Evolutionary conservation across 2,888 invertebrate genomes (phyloP).

Genomic region (Agrotis clavis): DNA sequence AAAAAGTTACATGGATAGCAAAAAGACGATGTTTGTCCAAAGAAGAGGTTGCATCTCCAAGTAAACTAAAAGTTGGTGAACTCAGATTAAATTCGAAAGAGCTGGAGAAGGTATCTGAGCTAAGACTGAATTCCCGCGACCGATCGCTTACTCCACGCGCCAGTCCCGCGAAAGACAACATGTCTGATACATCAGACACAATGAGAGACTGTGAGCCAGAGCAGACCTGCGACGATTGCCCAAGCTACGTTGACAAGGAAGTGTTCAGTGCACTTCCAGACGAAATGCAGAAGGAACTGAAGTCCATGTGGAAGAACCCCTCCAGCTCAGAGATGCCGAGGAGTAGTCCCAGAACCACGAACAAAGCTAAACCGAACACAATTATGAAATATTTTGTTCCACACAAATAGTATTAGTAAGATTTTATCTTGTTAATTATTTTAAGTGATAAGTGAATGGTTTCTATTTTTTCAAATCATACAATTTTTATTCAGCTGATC

Average conservation of each 20-base stretch:
- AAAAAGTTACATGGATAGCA: conserved; percentile 89
- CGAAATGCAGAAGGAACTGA: conserved; percentile 94
- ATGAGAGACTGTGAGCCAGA: conserved; percentile 83
- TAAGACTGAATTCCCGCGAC: conserved; percentile 86
- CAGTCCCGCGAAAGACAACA: conserved; percentile 86
- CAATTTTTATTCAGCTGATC: conserved; percentile 90
- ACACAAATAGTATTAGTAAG: conserved; percentile 92
- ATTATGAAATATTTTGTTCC: conserved; percentile 93
- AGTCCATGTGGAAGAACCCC: conserved; percentile 92
- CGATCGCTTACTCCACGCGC: conserved; percentile 86
- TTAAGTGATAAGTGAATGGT: conserved; percentile 91
- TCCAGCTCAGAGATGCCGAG: conserved; percentile 83
- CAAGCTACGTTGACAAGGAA: conserved; percentile 92
- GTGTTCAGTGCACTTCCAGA: conserved; percentile 94
- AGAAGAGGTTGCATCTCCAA: conserved; percentile 92
- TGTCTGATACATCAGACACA: conserved; percentile 84
- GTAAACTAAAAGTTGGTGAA: conserved; percentile 93
- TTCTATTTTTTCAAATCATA: conserved; percentile 91
- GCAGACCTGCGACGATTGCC: conserved; percentile 89
- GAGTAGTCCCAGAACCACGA: conserved; percentile 86
- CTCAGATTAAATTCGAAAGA: conserved; percentile 92
- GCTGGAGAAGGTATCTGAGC: conserved; percentile 90
- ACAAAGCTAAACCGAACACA: conserved; percentile 92
- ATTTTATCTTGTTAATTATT: conserved; percentile 88
- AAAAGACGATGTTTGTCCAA: conserved; percentile 87